Base-by-base conservation (phyloP, 1,140 invertebrate genomes). In the Pogonognathellus flavescens region DNA sequence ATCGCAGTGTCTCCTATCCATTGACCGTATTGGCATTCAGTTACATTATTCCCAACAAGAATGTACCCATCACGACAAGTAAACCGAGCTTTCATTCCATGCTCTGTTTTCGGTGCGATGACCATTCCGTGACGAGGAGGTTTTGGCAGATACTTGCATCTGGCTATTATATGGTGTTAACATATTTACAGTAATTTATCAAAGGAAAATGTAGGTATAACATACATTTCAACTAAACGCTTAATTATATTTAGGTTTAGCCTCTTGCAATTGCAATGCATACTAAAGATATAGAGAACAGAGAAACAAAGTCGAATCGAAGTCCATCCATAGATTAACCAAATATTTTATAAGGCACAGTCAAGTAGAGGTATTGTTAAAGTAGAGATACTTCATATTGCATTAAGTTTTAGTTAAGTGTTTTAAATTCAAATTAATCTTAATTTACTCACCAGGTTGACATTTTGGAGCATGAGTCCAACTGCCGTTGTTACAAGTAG, bases 391-490 rank as follows among this genome's bases (percentile, higher is more conserved):
- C 1, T 41, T 41, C 31, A n/a, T n/a, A n/a, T n/a, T n/a, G n/a
- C n/a, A n/a, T n/a, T n/a, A n/a, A n/a, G n/a, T n/a, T n/a, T n/a
- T n/a, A n/a, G n/a, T n/a, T n/a, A n/a, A n/a, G n/a, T n/a, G n/a
- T n/a, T n/a, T n/a, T n/a, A 70, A 49, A 62, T 22, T 31, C 57
- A 25, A 66, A 83, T 25, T 66, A 25, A 25, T 25, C n/a, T n/a
- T 10, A 66, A 50, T 14, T 55, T 9, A 16, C n/a, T 90, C 93
- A 89, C 96, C 96, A 49, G 97, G 97, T 80, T 95, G 93, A 91
- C 97, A 99, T 72, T 93, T 93, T 0, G 97, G 98, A 86, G 98
- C 95, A 88, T 97, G 95, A 0, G 95, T 95, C 97, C 97, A 99
- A 0, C 97, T 98, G 10, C 97, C 97, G 90, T 99, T 99, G 89